These are phyloP conservation scores for Caerostris extrusa DNA, from an alignment of 1,140 invertebrate species.

Conservation along the genomic window DNA sequence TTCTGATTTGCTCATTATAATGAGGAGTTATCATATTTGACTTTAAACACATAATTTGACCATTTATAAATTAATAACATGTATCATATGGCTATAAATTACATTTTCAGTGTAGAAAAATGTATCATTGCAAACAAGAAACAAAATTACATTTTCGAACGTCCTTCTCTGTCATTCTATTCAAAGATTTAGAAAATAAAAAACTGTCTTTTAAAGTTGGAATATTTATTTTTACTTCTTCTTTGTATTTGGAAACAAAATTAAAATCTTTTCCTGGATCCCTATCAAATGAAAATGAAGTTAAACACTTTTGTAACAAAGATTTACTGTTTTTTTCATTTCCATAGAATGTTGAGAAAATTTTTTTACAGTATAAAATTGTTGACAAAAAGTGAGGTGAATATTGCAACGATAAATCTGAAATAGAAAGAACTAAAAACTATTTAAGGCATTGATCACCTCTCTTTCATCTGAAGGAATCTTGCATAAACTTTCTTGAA, in stretches of 20 bases:
- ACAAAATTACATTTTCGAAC: too few relatives aligned
- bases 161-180: too few relatives aligned
- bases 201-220: not conserved
- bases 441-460: not conserved
- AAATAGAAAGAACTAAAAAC: not conserved
- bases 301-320: not conserved
- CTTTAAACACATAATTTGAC: too few relatives aligned
- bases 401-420: conserved; percentile 11
- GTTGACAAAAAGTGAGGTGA: conserved; percentile 17
- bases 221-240: conserved; percentile 6
- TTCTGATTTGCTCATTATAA: too few relatives aligned
- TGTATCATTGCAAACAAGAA: too few relatives aligned
- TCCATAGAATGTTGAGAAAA: not conserved
- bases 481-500: not conserved
- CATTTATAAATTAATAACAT: too few relatives aligned
- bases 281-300: not conserved
- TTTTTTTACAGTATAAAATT: not conserved
- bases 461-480: not conserved
- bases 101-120: too few relatives aligned
- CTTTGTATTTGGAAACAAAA: not conserved
- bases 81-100: too few relatives aligned
- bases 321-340: not conserved
- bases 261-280: not conserved
- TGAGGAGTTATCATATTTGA: too few relatives aligned
- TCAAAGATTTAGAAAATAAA: not conserved